phyloP scores from a whole-genome alignment of 2,888 invertebrate species.

The Germaria angustata region DNA sequence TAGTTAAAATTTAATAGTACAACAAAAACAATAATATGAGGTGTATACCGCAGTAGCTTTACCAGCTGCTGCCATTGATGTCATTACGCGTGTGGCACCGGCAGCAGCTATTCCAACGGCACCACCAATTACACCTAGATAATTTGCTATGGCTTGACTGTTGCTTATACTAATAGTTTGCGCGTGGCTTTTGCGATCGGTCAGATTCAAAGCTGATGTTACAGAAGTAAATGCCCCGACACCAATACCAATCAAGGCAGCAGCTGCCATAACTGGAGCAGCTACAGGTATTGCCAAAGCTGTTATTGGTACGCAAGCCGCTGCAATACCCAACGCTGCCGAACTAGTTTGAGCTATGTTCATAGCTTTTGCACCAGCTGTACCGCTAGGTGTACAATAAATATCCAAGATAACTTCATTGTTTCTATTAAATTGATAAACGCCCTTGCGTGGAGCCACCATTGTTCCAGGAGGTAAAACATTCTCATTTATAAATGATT shows the following conservation, averaged over 20 bases:
- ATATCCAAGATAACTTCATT: slow-evolving; percentile 69
- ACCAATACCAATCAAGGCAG: slow-evolving; percentile 68
- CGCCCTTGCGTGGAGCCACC: slow-evolving; percentile 80
- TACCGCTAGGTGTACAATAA: slow-evolving; percentile 72
- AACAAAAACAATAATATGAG: not conserved
- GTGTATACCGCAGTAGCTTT: slow-evolving; percentile 73
- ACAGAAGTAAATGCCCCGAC: slow-evolving; percentile 72
- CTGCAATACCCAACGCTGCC: slow-evolving; percentile 70
- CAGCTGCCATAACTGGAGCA: slow-evolving; percentile 71
- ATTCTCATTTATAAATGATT: slow-evolving; percentile 79
- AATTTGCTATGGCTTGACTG: slow-evolving; percentile 73
- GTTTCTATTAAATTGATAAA: slow-evolving; percentile 70
- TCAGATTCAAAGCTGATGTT: slow-evolving; percentile 71
- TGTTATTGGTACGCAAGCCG: slow-evolving; percentile 70
- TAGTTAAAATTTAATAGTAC: not conserved
- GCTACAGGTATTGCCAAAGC: slow-evolving; percentile 69
- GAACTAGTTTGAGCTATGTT: slow-evolving; percentile 69
- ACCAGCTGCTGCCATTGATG: slow-evolving; percentile 72
- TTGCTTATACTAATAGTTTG: slow-evolving; percentile 74
- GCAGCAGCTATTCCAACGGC: slow-evolving; percentile 72
- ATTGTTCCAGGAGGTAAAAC: slow-evolving; percentile 80
- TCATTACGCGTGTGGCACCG: slow-evolving; percentile 72
- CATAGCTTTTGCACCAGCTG: slow-evolving; percentile 51
- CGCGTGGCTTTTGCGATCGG: slow-evolving; percentile 74
- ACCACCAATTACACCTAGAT: slow-evolving; percentile 74